Percentiles rank a stretch among this genome's conserved stretches.
These are phyloP conservation scores for Theristus sp. DNA, from an alignment of 2,888 invertebrate species.

Conservation along the genomic window DNA sequence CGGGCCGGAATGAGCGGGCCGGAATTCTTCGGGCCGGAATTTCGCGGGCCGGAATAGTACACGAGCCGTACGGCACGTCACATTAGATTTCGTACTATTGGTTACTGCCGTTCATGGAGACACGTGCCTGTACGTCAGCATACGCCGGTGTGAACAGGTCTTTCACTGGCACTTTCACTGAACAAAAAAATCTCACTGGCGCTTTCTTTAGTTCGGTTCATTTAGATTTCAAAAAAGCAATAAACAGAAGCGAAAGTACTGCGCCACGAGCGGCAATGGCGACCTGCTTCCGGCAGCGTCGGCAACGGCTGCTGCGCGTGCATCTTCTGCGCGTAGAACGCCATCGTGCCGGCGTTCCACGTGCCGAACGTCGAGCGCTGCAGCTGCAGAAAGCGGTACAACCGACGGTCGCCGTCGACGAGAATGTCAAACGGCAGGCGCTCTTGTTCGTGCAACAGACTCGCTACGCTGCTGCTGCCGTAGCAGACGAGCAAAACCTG, in stretches of 20 bases:
- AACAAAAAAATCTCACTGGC: neutral
- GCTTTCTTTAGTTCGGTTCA: neutral
- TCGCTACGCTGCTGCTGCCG: neutral
- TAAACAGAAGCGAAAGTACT: no score
- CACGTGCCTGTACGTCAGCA: no score
- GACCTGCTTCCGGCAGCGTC: neutral
- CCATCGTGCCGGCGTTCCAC: neutral
- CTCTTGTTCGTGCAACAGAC: neutral
- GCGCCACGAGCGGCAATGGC: neutral
- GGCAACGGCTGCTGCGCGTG: neutral
- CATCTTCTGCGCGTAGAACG: neutral
- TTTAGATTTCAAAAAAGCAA: no score
- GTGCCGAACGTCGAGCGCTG: neutral
- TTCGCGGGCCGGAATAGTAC: no score
- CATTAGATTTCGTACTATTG: no score
- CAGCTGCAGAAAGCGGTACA: neutral
- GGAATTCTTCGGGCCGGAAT: no score
- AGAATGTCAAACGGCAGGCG: neutral
- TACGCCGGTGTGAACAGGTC: no score
- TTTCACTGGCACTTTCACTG: no score
- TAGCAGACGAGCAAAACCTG: neutral
- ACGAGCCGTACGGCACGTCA: no score
- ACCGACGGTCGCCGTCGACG: neutral
- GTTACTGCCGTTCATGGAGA: no score
- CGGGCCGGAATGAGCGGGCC: no score